Evolutionary conservation across 1,140 invertebrate species (phyloP).

Genomic region (Zaprionus tsacasi): DNA sequence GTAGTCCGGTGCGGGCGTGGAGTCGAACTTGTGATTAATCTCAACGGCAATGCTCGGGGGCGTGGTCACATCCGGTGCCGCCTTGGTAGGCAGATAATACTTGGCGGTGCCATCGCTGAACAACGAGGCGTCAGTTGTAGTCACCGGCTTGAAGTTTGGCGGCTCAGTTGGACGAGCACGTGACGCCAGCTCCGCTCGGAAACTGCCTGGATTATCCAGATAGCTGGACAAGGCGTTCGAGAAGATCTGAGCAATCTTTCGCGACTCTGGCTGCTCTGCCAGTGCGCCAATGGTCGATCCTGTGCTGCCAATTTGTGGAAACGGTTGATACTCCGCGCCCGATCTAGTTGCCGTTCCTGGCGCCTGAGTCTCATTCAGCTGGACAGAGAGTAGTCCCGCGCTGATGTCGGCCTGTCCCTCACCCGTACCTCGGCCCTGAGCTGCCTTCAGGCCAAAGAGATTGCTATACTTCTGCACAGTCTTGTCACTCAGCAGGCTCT

Average conservation of each 20-base stretch:
- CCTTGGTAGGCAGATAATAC: constrained; percentile 77
- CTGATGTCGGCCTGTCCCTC: constrained; percentile 43
- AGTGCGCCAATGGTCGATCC: constrained; percentile 69
- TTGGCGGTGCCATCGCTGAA: constrained; percentile 77
- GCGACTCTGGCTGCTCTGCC: constrained; percentile 87
- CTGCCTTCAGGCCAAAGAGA: constrained; percentile 84
- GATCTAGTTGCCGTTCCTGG: constrained; percentile 18
- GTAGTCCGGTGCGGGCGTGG: constrained; percentile 64
- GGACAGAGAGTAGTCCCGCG: constrained; percentile 37
- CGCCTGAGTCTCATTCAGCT: constrained; percentile 50
- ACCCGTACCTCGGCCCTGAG: constrained; percentile 29
- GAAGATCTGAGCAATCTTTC: constrained; percentile 92
- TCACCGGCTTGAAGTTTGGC: constrained; percentile 70
- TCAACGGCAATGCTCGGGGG: constrained; percentile 84
- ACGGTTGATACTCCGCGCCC: constrained; percentile 51
- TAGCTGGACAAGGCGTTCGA: constrained; percentile 92
- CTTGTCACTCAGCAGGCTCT: constrained; percentile 86
- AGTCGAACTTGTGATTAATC: constrained; percentile 83
- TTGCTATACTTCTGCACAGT: constrained; percentile 87
- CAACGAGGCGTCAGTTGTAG: constrained; percentile 63
- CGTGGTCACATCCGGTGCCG: constrained; percentile 63
- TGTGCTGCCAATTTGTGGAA: constrained; percentile 79
- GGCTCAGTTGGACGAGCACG: constrained; percentile 92
- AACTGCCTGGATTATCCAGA: constrained; percentile 91
- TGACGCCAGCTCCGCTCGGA: constrained; percentile 88